phyloP scores from a whole-genome alignment of 2,113 vertebrate genomes.

The Cyphomyrus discorhynchus region DNA sequence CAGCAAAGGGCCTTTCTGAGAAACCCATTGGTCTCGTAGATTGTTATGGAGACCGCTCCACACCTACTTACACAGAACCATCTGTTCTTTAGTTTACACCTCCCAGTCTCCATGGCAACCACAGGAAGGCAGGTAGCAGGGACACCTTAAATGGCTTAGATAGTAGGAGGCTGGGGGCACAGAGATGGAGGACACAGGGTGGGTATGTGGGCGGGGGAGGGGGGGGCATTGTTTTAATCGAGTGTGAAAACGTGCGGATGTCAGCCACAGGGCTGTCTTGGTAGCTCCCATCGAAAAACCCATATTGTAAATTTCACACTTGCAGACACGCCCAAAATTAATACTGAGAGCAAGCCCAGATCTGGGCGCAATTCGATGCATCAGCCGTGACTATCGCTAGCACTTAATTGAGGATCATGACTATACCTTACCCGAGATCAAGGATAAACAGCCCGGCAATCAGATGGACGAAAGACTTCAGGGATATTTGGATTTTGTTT shows the following conservation, averaged over 20 bases:
- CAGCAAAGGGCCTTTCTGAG: neutral
- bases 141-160: constrained; percentile 6
- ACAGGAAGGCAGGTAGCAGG: constrained; percentile 51
- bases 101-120: constrained; percentile 55
- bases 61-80: constrained; percentile 57
- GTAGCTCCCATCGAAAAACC: neutral
- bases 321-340: neutral
- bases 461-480: neutral
- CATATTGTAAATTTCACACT: constrained; percentile 4
- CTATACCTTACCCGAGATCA: neutral
- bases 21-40: constrained; percentile 1
- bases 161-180: constrained; percentile 1
- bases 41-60: constrained; percentile 36
- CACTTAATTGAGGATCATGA: neutral
- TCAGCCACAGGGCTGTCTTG: neutral
- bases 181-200: neutral
- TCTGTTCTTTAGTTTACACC: constrained; percentile 57
- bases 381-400: neutral
- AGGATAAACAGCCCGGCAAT: neutral
- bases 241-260: neutral
- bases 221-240: neutral
- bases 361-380: neutral
- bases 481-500: neutral
- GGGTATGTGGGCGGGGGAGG: neutral
- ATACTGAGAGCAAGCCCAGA: neutral